These are phyloP conservation scores for Drosophila multiciliata DNA, from an alignment of 2,888 invertebrate species.

Conservation along the genomic window DNA sequence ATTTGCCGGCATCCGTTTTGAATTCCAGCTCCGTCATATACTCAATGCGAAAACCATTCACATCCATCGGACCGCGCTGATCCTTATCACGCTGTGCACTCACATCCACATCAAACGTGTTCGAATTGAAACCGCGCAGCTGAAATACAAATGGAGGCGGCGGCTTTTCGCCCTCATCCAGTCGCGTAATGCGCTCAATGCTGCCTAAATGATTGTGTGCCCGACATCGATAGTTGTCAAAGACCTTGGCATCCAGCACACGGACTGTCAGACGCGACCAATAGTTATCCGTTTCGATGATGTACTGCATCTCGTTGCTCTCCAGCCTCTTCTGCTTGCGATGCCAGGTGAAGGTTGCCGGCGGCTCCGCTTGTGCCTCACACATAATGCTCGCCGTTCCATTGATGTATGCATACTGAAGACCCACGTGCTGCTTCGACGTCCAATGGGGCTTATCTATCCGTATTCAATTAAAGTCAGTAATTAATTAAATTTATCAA, in stretches of 20 bases:
- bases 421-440: conserved; percentile 69
- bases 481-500: conserved; percentile 3
- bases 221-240: conserved; percentile 86
- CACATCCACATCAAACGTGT: conserved; percentile 85
- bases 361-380: conserved; percentile 86
- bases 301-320: conserved; percentile 77
- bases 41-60: conserved; percentile 84
- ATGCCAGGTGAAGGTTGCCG: conserved; percentile 86
- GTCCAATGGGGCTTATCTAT: conserved; percentile 84
- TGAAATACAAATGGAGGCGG: conserved; percentile 85
- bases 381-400: conserved; percentile 87
- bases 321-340: conserved; percentile 82
- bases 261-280: conserved; percentile 82
- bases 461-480: conserved; percentile 23
- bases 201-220: conserved; percentile 86
- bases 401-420: conserved; percentile 84
- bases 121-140: conserved; percentile 84
- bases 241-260: conserved; percentile 81
- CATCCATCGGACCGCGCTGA: conserved; percentile 80
- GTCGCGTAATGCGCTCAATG: conserved; percentile 85
- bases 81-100: conserved; percentile 73
- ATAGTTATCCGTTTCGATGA: conserved; percentile 80
- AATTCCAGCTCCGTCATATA: conserved; percentile 83
- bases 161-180: conserved; percentile 86
- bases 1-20: conserved; percentile 82